Evolutionary conservation across 2,797 vertebrate species (phyloP), one percentile per base, ranked within the genome.

Genomic region (Platyrinchus mystaceus): DNA sequence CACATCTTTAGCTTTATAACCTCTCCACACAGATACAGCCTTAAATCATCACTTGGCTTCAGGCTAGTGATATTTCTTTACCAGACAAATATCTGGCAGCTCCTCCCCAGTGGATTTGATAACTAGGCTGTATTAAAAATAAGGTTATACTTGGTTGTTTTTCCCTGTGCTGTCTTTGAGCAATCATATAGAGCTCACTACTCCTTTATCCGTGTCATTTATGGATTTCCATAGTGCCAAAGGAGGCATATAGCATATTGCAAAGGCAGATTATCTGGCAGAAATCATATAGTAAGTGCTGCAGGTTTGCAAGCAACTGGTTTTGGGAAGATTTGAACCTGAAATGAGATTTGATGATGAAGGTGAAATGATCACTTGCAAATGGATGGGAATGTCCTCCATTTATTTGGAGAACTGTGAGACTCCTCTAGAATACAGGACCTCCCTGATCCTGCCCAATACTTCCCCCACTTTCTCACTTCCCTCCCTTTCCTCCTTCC

Each of bases 61-160:
- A 78, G 84, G 92, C 84, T 87, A 87, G 66, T 66, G 62, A 71
- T 87, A 93, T 92, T 95, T 92, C 90, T 92, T 70, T 74, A 89
- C 52, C 50, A 66, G 69, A 59, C 91, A 85, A 91, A 68, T 87
- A 84, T 43, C 89, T 93, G 82, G 58, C 92, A 93, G 78, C 50
- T 84, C 46, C 46, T 87, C 59, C 69, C n/a, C 55, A 56, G 69
- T 56, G 75, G n/a, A 81, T 89, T 20, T 71, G 67, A 81, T 69
- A 91, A 84, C 26, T 28, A 53, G 66, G 27, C 84, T 84, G 24
- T 46, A 36, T 55, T 85, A 84, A 75, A 91, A 94, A 91, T 59
- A 71, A 83, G 50, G 26, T 91, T 94, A 62, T 68, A 47, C 43
- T 62, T 92, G 58, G 58, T 85, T 27, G 49, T 95, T 91, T 92